Conservation (phyloP, 2,113 vertebrate genomes). For the Hydropotes inermis region DNA sequence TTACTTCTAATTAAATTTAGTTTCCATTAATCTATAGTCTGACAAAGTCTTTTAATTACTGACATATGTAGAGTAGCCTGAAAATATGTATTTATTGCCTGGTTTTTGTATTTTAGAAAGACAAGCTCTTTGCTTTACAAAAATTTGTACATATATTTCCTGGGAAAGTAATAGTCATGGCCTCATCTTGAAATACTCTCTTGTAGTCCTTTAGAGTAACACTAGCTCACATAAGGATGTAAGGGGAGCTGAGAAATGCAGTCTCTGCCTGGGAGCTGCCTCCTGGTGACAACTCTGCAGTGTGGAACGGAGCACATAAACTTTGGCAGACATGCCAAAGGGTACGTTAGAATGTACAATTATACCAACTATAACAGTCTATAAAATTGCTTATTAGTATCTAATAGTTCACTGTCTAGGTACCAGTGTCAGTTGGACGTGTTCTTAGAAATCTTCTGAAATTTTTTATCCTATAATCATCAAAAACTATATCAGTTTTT, state of each 20-base stretch:
- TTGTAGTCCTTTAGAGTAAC: not conserved
- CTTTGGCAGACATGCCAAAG: not conserved
- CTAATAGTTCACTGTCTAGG: not conserved
- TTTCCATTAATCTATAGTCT: not conserved
- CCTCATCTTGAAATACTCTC: not conserved
- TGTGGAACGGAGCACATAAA: not conserved
- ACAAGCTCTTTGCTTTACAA: not conserved
- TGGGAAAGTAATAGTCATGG: not conserved
- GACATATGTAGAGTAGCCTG: not conserved
- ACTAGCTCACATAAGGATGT: not conserved
- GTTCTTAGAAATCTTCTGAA: not conserved
- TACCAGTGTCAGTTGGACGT: not conserved
- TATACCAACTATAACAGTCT: not conserved
- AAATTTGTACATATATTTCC: not conserved
- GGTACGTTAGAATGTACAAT: not conserved
- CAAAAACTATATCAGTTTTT: not conserved
- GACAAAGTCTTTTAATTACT: not conserved
- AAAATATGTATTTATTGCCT: not conserved
- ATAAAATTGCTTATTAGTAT: not conserved
- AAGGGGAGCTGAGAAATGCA: not conserved
- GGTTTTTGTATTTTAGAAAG: not conserved
- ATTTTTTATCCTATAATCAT: not conserved
- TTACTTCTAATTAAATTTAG: slow-evolving; percentile 21
- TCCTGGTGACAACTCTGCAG: not conserved
- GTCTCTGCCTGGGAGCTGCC: not conserved